Conservation (phyloP, 2,888 invertebrate species). For the Zygothrica quintamaculata region DNA sequence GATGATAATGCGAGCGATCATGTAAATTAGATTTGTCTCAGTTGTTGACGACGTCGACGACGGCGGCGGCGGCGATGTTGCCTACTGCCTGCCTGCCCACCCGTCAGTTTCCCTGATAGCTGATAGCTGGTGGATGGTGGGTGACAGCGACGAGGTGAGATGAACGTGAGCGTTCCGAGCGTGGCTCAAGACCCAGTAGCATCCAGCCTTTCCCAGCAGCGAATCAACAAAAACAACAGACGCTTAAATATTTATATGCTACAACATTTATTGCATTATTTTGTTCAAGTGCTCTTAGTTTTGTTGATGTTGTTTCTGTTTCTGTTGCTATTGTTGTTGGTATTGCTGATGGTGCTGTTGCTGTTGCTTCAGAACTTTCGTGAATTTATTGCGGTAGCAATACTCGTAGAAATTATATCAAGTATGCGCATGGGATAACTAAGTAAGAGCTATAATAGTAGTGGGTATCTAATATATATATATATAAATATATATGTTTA, state of each 20-base stretch:
- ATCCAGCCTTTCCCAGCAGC: conserved; percentile 19
- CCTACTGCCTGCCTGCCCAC: neutral
- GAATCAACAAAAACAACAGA: conserved; percentile 23
- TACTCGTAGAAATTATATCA: conserved; percentile 44
- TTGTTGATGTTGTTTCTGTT: conserved; percentile 29
- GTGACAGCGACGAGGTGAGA: neutral
- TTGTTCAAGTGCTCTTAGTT: conserved; percentile 49
- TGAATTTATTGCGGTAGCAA: conserved; percentile 12
- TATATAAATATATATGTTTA: neutral
- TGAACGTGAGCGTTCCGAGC: conserved; percentile 15
- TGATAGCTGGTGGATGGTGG: neutral
- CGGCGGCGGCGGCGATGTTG: conserved; percentile 3
- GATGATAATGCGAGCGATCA: conserved; percentile 81
- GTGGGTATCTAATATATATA: conserved; percentile 7
- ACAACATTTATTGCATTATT: conserved; percentile 66
- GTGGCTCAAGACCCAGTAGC: conserved; percentile 22
- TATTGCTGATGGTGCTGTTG: conserved; percentile 18
- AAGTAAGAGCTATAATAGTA: conserved; percentile 31
- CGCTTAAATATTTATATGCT: conserved; percentile 26
- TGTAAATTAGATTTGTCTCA: conserved; percentile 81
- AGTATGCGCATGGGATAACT: conserved; percentile 37
- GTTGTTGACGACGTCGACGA: conserved; percentile 50
- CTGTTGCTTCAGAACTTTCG: conserved; percentile 16
- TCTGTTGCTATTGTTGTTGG: neutral
- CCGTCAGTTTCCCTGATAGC: too few species aligned